A percentile compares a stretch with the other conserved stretches of the same genome.
Evolutionary conservation across 2,113 vertebrate genomes (phyloP).

Genomic region (Glareola pratincola): DNA sequence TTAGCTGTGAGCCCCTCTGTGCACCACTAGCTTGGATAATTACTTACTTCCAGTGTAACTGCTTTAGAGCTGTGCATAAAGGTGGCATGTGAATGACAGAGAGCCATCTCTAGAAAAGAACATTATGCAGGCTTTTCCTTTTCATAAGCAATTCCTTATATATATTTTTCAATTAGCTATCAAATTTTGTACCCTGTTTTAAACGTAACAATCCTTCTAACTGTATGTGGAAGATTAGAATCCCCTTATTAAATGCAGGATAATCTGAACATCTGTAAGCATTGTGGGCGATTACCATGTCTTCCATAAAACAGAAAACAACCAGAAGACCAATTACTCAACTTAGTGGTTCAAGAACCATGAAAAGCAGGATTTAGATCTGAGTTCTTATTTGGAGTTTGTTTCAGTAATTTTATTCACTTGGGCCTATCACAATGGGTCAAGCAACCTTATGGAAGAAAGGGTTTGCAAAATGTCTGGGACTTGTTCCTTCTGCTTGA

Average conservation of each 20-base stretch:
- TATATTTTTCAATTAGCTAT: neutral
- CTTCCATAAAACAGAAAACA: neutral
- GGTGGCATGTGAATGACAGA: neutral
- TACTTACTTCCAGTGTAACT: neutral
- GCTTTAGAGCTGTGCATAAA: neutral
- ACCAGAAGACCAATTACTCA: neutral
- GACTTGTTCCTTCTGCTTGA: neutral
- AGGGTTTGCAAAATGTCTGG: neutral
- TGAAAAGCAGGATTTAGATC: neutral
- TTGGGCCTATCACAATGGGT: neutral
- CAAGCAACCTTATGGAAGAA: neutral
- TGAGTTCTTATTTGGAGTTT: neutral
- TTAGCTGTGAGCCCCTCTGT: neutral
- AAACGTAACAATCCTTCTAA: neutral
- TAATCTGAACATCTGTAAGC: neutral
- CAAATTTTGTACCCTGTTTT: neutral
- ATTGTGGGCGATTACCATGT: neutral
- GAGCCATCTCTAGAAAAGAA: neutral
- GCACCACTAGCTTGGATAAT: neutral
- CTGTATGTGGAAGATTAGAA: neutral
- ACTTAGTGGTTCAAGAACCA: neutral
- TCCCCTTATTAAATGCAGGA: neutral
- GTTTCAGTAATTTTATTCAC: neutral
- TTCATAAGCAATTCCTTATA: neutral
- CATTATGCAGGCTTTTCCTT: neutral